A percentile compares a stretch with the other conserved stretches of the same genome.
These are phyloP conservation scores for Ramazzottius varieornatus DNA, from an alignment of 2,888 invertebrate species.

Conservation along the genomic window DNA sequence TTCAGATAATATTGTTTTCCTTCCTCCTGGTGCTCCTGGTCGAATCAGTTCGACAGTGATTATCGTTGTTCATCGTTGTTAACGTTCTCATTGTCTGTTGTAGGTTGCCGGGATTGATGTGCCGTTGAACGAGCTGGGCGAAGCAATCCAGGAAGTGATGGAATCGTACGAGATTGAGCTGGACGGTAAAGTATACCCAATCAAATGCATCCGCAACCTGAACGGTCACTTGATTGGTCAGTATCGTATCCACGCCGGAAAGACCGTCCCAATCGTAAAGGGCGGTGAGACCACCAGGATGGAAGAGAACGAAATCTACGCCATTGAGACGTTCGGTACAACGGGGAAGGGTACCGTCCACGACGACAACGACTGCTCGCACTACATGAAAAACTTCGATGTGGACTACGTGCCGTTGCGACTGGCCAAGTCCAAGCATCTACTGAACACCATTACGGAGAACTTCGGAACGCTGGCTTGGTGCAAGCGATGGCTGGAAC, in stretches of 20 bases:
- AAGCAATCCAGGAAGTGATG: slow-evolving; percentile 96
- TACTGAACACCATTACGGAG: slow-evolving; percentile 73
- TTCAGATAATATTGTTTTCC: neutral
- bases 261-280: slow-evolving; percentile 96
- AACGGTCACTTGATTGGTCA: slow-evolving; percentile 98
- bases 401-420: slow-evolving; percentile 31
- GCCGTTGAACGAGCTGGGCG: slow-evolving; percentile 76
- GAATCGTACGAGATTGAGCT: slow-evolving; percentile 93
- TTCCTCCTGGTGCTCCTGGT: neutral
- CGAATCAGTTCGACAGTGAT: neutral
- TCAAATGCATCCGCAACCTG: slow-evolving; percentile 87
- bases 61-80: neutral
- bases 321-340: slow-evolving; percentile 96
- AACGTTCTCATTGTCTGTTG: no score
- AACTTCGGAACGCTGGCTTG: slow-evolving; percentile 92
- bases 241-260: slow-evolving; percentile 72
- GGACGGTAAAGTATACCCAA: slow-evolving; percentile 73
- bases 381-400: slow-evolving; percentile 98
- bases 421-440: slow-evolving; percentile 66
- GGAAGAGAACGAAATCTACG: slow-evolving; percentile 98
- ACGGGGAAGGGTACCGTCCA: slow-evolving; percentile 67
- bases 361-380: slow-evolving; percentile 96
- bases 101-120: slow-evolving; percentile 79
- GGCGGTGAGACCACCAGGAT: slow-evolving; percentile 89
- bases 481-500: slow-evolving; percentile 94